A percentile compares a stretch with the other conserved stretches of the same genome.
Evolutionary conservation across 2,797 vertebrate genomes (phyloP).

Genomic region (Pogonophryne albipinna): DNA sequence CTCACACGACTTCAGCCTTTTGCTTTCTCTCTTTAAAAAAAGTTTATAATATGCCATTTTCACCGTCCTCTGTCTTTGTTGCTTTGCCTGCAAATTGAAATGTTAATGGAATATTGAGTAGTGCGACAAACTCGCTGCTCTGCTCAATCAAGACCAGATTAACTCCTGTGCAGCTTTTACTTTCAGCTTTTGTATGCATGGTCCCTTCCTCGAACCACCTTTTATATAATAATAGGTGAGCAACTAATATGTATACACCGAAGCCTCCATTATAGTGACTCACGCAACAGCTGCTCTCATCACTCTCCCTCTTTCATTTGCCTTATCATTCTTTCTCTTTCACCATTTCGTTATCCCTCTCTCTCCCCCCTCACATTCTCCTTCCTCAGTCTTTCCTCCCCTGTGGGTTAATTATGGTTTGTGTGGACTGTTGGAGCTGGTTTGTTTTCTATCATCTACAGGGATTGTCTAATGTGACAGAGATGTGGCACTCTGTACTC

Average conservation of each 20-base stretch:
- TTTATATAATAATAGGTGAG: constrained; percentile 66
- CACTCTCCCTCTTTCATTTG: constrained; percentile 41
- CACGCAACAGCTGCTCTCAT: constrained; percentile 46
- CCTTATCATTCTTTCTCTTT: constrained; percentile 36
- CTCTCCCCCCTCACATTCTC: constrained; percentile 23
- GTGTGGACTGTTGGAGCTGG: constrained; percentile 64
- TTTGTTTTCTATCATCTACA: constrained; percentile 71
- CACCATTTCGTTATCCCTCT: constrained; percentile 29
- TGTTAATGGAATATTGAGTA: constrained; percentile 64
- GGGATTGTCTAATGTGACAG: constrained; percentile 78
- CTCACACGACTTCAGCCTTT: constrained; percentile 1
- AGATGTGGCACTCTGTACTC: constrained; percentile 66
- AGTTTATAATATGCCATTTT: constrained; percentile 34
- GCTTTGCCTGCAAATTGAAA: constrained; percentile 53
- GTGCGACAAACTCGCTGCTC: constrained; percentile 35
- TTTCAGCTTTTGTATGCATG: constrained; percentile 27
- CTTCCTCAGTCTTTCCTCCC: constrained; percentile 61
- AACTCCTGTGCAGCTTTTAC: constrained; percentile 41
- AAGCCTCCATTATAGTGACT: constrained; percentile 38
- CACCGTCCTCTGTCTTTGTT: constrained; percentile 24
- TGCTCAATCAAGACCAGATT: constrained; percentile 42
- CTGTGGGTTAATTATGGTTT: constrained; percentile 79
- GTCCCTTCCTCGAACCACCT: constrained; percentile 25
- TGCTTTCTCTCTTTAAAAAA: constrained; percentile 14
- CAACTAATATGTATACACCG: constrained; percentile 51